These are phyloP conservation scores for Leptoclinus maculatus DNA, from an alignment of 2,797 vertebrate species.

Conservation along the genomic window DNA sequence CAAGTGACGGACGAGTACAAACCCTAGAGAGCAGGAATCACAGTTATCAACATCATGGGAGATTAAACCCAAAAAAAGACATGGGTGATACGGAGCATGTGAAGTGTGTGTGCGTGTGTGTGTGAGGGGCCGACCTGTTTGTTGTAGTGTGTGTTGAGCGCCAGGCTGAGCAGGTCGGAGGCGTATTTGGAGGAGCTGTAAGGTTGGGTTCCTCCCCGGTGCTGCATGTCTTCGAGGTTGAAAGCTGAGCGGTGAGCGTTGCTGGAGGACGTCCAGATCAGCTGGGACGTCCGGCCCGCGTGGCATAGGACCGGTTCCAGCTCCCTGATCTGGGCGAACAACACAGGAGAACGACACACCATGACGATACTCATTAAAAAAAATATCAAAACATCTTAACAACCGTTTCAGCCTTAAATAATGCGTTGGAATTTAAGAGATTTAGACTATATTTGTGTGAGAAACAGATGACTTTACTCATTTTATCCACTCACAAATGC, in stretches of 20 bases:
- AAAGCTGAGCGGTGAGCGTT: slow-evolving; percentile 90
- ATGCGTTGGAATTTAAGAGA: too few species aligned
- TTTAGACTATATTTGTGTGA: background rate
- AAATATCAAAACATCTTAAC: background rate
- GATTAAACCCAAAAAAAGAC: background rate
- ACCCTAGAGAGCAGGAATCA: slow-evolving; percentile 73
- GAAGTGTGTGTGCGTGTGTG: background rate
- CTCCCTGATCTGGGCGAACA: slow-evolving; percentile 87
- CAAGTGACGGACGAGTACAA: slow-evolving; percentile 94
- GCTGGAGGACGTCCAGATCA: slow-evolving; percentile 97
- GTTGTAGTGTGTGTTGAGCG: slow-evolving; percentile 91
- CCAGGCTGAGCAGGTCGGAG: slow-evolving; percentile 92
- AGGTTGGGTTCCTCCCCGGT: slow-evolving; percentile 86
- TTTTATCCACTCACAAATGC: background rate
- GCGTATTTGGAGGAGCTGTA: slow-evolving; percentile 98
- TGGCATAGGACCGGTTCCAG: slow-evolving; percentile 88
- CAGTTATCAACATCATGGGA: slow-evolving; percentile 64
- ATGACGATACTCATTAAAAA: background rate
- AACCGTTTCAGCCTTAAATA: background rate
- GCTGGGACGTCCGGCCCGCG: slow-evolving; percentile 77
- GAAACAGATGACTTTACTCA: background rate
- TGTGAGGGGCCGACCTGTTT: slow-evolving; percentile 77
- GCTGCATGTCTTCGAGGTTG: slow-evolving; percentile 90
- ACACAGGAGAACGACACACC: background rate
- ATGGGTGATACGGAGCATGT: too few species aligned